A percentile compares a stretch with the other conserved stretches of the same genome.
Evolutionary conservation across 2,113 vertebrate genomes (phyloP).

Genomic region (Sinocyclocheilus rhinocerous): DNA sequence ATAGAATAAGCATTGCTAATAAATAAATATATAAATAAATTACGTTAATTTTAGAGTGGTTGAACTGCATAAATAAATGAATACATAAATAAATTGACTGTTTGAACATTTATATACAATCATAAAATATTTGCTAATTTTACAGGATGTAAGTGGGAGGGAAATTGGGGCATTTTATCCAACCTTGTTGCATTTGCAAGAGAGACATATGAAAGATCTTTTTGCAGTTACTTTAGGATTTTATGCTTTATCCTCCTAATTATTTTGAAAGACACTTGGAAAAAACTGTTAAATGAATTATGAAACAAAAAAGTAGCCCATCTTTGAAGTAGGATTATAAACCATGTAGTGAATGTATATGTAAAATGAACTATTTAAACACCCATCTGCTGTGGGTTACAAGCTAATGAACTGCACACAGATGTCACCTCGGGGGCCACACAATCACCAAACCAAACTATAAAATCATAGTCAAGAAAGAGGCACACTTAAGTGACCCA

Average conservation of each 20-base stretch:
- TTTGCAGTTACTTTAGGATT: not conserved
- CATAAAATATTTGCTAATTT: too few relatives aligned
- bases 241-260: not conserved
- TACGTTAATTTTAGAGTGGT: too few relatives aligned
- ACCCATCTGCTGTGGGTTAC: conserved; percentile 67
- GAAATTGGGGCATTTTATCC: not conserved
- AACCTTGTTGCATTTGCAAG: not conserved
- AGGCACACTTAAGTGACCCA: conserved; percentile 71
- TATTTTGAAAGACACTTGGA: not conserved
- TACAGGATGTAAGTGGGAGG: not conserved
- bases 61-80: too few relatives aligned
- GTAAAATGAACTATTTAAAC: conserved; percentile 63
- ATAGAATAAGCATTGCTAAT: not conserved
- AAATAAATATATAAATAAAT: too few relatives aligned
- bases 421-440: conserved; percentile 74
- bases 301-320: not conserved
- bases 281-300: not conserved
- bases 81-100: not conserved
- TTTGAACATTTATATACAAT: too few relatives aligned
- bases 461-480: conserved; percentile 67
- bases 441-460: conserved; percentile 73
- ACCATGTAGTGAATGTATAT: conserved; percentile 50
- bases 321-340: conserved; percentile 46
- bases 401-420: conserved; percentile 77
- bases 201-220: not conserved